Percentiles rank a stretch among this genome's conserved stretches.
Evolutionary conservation across 2,888 invertebrate genomes (phyloP).

Genomic region (Junonia oenone): DNA sequence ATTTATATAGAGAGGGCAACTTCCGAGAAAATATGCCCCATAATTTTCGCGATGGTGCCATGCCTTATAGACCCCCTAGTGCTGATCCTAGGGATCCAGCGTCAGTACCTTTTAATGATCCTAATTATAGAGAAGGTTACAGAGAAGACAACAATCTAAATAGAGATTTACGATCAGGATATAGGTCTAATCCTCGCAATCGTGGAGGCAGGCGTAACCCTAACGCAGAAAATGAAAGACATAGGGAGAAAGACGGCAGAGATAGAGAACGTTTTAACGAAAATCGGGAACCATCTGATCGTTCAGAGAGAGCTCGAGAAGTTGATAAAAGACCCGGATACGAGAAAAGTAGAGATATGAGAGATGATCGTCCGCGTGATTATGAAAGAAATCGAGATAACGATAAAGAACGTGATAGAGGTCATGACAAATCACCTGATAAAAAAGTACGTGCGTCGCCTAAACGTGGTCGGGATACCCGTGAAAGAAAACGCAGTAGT

Average conservation of each 20-base stretch:
- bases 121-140: conserved; percentile 59
- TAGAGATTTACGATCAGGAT: conserved; percentile 55
- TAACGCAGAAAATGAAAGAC: conserved; percentile 58
- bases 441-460: conserved; percentile 59
- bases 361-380: conserved; percentile 51
- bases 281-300: conserved; percentile 59
- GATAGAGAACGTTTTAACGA: conserved; percentile 63
- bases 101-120: conserved; percentile 54
- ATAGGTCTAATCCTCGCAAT: conserved; percentile 48
- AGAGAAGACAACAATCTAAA: conserved; percentile 54
- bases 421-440: conserved; percentile 64
- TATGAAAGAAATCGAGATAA: conserved; percentile 50
- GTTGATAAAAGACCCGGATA: conserved; percentile 49
- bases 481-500: conserved; percentile 68
- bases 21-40: conserved; percentile 61
- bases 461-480: conserved; percentile 57
- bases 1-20: conserved; percentile 56
- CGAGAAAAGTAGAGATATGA: conserved; percentile 53
- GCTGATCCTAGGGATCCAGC: conserved; percentile 57
- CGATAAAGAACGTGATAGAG: conserved; percentile 63
- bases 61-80: conserved; percentile 60
- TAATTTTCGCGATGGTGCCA: conserved; percentile 55
- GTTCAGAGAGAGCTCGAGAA: conserved; percentile 64
- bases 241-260: conserved; percentile 64
- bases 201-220: conserved; percentile 59